Evolutionary conservation across 2,113 vertebrate species (phyloP), one percentile per base, ranked within the genome.

Genomic region (Coryphaenoides rupestris): DNA sequence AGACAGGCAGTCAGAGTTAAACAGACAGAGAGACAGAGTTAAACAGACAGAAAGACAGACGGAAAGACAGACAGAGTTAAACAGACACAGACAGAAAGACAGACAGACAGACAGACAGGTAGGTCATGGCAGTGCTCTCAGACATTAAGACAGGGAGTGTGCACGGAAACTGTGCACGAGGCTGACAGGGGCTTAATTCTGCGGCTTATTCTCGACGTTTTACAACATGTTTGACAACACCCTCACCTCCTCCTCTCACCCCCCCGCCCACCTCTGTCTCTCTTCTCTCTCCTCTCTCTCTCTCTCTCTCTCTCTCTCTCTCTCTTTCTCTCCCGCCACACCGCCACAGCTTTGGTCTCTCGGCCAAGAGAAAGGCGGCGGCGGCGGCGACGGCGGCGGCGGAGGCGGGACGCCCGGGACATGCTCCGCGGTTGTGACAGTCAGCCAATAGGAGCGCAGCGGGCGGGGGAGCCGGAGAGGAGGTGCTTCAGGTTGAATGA

Each of bases 171-270:
- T 52, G 59, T 21, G 53, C 19, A 22, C n/a, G n/a, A n/a, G n/a
- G n/a, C 46, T 19, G 55, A 55, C 65, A 52, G 50, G 5, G n/a
- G 17, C 46, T 70, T 55, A 61, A 76, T 22, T 64, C 61, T 58
- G 61, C 6, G 63, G 68, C 65, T 74, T 76, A 62, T 73, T 73
- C 67, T 68, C 57, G 45, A 74, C 49, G 23, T 79, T 71, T 63
- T 33, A 79, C 21, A 19, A 67, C 74, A 22, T 28, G 55, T 67
- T 47, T 66, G 65, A 72, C 59, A 77, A 53, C 40, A 40, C 55
- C 21, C 4, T 68, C 55, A 73, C 22, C 57, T 61, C 3, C 54
- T 60, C 65, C n/a, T 0, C 64, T 74, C 70, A 52, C 23, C 14
- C 46, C 24, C 54, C 54, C 19, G 17, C 13, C 45, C 13, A 19